Evolutionary conservation across 2,888 invertebrate species (phyloP), one percentile per base, ranked within the genome.

Genomic region (Mythimna lalbum): DNA sequence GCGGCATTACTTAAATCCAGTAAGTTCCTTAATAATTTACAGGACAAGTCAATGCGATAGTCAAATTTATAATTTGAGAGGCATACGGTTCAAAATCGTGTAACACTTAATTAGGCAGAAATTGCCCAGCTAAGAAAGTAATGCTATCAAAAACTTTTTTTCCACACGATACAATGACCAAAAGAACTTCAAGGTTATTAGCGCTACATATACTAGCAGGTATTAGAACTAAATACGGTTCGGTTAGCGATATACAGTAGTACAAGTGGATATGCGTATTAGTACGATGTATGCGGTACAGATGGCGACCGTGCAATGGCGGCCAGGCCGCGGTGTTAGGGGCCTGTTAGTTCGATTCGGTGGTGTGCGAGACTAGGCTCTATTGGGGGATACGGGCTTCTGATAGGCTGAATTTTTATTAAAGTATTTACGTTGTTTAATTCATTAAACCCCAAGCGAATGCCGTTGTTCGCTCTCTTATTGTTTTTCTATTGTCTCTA

Each of bases 281-380:
- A 80, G 79, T 86, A 82, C 75, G 72, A 77, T 79, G 62, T 69
- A 76, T 77, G 79, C 76, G 60, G 55, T 78, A 74, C 57, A 80
- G 87, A 87, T 88, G 90, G 89, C 86, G 84, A 81, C 82, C 88
- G 90, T 91, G 91, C 91, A 85, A 85, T 89, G 88, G 84, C 86
- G 78, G 68, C 76, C 84, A 85, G 87, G 84, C 86, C 84, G 61
- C 65, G 74, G 82, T 73, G 68, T 83, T 80, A 78, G 80, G 59
- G 86, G 87, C 80, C 88, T 79, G 88, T 84, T 80, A 70, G 74
- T 76, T 67, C 63, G 78, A 79, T 82, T 71, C 74, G 76, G 68
- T 79, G 87, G 78, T 64, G 71, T 69, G 63, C 62, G 39, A 59
- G 61, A 70, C 12, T 36, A 12, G 57, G 56, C 63, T 69, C 60